Evolutionary conservation across 2,888 invertebrate genomes (phyloP), one percentile per base, ranked within the genome.

Genomic region (Neelides folsomi): DNA sequence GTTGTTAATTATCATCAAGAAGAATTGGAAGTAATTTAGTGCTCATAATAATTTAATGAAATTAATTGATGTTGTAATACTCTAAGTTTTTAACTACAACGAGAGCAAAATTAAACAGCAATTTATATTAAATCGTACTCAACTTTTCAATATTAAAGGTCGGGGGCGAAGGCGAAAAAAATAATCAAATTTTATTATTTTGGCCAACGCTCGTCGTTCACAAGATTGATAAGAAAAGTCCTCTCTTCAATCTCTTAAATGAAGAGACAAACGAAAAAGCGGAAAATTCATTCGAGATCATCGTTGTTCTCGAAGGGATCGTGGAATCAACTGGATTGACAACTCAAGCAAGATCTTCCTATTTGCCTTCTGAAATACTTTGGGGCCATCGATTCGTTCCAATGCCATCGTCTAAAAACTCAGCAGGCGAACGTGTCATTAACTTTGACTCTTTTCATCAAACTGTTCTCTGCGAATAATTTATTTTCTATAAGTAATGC

Each of bases 171-270:
- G 64, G 64, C 34, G 64, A 64, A 52, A 61, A 57, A 42, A 51
- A 58, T 16, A 84, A 90, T 8, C 79, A 82, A 61, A 75, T 94
- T 7, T 92, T 98, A 72, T 86, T 97, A 67, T 83, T 97, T 57
- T 98, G 97, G 97, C 97, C 98, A 0, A 81, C 90, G 68, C 86
- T 88, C 6, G 83, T 94, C 18, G 83, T 90, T n/a, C 97, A 98
- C 69, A 78, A 79, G 55, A 94, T 98, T 63, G 83, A 90, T 68
- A 79, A 73, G 49, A 63, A 67, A 38, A 92, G 92, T 64, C 97
- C 97, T 0, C 78, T 98, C 19, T 94, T 83, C 72, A 78, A 81
- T 60, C 77, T 94, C 70, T 85, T 88, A 1, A 88, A 92, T 0
- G 82, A 86, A 27, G 90, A 93, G 70, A 53, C 62, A 37, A 77